A percentile compares a stretch with the other conserved stretches of the same genome.
Evolutionary conservation across 2,113 vertebrate species (phyloP).

Genomic region (Psammodynastes pulverulentus): DNA sequence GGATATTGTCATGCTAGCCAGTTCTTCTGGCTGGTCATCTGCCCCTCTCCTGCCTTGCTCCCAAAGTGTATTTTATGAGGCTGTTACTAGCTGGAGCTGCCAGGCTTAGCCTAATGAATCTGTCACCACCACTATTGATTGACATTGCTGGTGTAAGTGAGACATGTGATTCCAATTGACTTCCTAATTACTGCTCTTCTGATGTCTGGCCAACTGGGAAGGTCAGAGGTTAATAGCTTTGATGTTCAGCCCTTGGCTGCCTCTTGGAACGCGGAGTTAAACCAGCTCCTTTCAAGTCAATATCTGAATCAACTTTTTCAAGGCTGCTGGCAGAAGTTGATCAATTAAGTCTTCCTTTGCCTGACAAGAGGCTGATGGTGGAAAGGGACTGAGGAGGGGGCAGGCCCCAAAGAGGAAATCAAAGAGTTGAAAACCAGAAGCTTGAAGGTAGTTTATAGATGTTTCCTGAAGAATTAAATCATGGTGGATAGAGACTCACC

Average conservation of each 20-base stretch:
- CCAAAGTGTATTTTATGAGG: slow-evolving; percentile 82
- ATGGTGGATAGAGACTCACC: background rate
- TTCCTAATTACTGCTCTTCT: slow-evolving; percentile 97
- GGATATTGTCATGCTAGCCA: slow-evolving; percentile 76
- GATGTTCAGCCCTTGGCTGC: slow-evolving; percentile 77
- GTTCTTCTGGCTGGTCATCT: slow-evolving; percentile 70
- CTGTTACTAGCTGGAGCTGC: slow-evolving; percentile 77
- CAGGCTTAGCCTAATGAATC: slow-evolving; percentile 85
- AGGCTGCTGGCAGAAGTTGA: slow-evolving; percentile 76
- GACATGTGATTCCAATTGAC: slow-evolving; percentile 90
- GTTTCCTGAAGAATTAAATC: slow-evolving; percentile 20
- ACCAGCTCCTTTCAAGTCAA: slow-evolving; percentile 74
- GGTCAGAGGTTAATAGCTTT: slow-evolving; percentile 94
- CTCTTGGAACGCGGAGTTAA: slow-evolving; percentile 70
- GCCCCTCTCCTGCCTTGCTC: slow-evolving; percentile 65
- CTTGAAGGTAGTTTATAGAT: slow-evolving; percentile 55
- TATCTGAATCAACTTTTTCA: slow-evolving; percentile 81
- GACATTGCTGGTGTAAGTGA: slow-evolving; percentile 88
- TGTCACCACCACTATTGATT: slow-evolving; percentile 84
- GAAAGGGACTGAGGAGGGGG: background rate
- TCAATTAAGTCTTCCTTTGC: slow-evolving; percentile 73
- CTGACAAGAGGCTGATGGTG: slow-evolving; percentile 74
- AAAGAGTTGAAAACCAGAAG: slow-evolving; percentile 53
- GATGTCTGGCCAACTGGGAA: slow-evolving; percentile 84
- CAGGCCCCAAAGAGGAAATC: background rate